phyloP scores from a whole-genome alignment of 2,888 invertebrate genomes.

The Apamea sordens region DNA sequence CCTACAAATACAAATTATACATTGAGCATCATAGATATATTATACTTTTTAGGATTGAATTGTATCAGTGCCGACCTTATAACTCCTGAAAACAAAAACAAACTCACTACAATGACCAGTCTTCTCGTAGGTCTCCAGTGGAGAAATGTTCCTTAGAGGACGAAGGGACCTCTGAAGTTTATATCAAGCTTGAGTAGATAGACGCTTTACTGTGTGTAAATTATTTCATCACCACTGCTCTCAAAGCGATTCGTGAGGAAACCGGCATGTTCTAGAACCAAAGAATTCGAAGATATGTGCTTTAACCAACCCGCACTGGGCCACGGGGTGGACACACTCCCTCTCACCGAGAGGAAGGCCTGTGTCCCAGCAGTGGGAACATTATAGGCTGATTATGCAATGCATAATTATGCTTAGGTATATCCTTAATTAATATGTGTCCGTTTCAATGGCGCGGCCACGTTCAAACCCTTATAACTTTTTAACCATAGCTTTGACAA shows the following conservation, averaged over 20 bases:
- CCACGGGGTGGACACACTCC: neutral
- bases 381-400: no score
- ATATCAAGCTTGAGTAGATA: neutral
- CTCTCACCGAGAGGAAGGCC: no score
- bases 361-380: no score
- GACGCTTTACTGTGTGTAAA: neutral
- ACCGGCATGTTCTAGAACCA: no score
- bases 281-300: neutral
- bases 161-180: neutral
- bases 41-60: neutral
- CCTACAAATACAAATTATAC: neutral
- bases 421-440: no score
- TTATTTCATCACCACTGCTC: neutral
- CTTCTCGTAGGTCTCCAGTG: neutral
- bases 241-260: neutral
- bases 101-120: neutral
- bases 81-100: neutral
- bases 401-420: no score
- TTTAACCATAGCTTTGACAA: no score
- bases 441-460: no score
- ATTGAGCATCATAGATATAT: neutral
- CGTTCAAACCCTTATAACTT: no score
- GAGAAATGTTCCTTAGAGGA: neutral
- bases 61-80: neutral
- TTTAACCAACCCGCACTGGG: neutral